Conservation (phyloP, 2,113 vertebrate species). For the Peromyscus leucopus region DNA sequence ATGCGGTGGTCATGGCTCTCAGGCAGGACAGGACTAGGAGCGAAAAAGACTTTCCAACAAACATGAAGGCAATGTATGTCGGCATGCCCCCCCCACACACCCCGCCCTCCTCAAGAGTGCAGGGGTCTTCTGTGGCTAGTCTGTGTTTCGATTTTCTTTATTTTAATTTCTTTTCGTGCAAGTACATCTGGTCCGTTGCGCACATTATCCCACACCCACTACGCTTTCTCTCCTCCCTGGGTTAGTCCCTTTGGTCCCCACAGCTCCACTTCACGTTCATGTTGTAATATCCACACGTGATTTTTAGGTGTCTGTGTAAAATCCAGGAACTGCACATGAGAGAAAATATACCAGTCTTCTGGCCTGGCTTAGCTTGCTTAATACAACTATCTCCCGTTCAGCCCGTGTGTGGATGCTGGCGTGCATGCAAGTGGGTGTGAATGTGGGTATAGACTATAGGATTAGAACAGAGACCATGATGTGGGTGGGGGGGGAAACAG, state of each 20-base stretch:
- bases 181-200: not conserved
- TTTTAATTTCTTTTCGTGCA: too few relatives aligned
- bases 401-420: not conserved
- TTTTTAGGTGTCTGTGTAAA: not conserved
- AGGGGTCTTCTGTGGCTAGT: not conserved
- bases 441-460: too few relatives aligned
- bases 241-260: too few relatives aligned
- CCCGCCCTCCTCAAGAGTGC: too few relatives aligned
- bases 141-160: not conserved
- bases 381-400: not conserved
- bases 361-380: not conserved
- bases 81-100: accelerated
- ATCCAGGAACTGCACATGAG: not conserved
- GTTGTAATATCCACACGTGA: not conserved
- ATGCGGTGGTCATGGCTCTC: not conserved
- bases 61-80: not conserved
- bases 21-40: not conserved
- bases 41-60: not conserved
- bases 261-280: not conserved
- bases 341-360: not conserved
- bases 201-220: not conserved
- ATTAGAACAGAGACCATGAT: not conserved
- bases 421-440: not conserved
- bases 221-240: not conserved
- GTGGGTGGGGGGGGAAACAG: not conserved